phyloP scores from a whole-genome alignment of 2,888 invertebrate genomes.

The Hylaea fasciaria region DNA sequence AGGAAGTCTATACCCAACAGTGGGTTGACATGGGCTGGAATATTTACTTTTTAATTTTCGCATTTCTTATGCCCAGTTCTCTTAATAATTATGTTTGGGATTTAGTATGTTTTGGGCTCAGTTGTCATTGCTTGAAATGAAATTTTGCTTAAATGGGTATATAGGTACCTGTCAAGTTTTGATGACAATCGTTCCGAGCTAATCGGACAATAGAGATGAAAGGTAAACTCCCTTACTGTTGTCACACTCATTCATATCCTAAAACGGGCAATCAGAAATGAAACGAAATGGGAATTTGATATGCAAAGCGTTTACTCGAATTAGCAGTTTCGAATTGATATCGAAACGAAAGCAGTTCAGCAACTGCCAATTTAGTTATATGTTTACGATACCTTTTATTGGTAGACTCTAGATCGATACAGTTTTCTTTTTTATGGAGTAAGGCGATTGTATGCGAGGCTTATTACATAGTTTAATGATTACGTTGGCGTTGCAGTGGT shows the following conservation, averaged over 20 bases:
- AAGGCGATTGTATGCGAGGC: slow-evolving; percentile 5
- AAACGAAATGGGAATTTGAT: slow-evolving; percentile 49
- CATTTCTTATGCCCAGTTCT: too few relatives aligned
- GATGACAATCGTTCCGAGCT: too few relatives aligned
- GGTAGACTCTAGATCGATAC: slow-evolving; percentile 16
- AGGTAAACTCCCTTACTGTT: slow-evolving; percentile 23
- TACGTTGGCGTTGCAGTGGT: neutral
- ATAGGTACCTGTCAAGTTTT: too few relatives aligned
- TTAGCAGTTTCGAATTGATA: slow-evolving; percentile 43
- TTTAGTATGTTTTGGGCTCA: too few relatives aligned
- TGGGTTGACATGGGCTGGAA: too few relatives aligned
- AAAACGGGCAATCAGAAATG: slow-evolving; percentile 44
- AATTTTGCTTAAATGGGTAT: too few relatives aligned
- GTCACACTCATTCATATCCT: slow-evolving; percentile 10
- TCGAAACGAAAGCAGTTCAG: slow-evolving; percentile 38
- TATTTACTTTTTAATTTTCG: too few relatives aligned
- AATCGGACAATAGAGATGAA: too few relatives aligned
- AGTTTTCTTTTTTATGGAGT: slow-evolving; percentile 27
- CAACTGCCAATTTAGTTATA: slow-evolving; percentile 40
- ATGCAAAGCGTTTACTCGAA: slow-evolving; percentile 55
- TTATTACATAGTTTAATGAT: slow-evolving; percentile 8
- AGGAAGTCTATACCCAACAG: too few relatives aligned
- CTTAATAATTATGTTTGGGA: too few relatives aligned
- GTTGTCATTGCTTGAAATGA: too few relatives aligned
- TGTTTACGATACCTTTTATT: slow-evolving; percentile 41